phyloP scores from a whole-genome alignment of 2,888 invertebrate species.

The Andrena haemorrhoa region DNA sequence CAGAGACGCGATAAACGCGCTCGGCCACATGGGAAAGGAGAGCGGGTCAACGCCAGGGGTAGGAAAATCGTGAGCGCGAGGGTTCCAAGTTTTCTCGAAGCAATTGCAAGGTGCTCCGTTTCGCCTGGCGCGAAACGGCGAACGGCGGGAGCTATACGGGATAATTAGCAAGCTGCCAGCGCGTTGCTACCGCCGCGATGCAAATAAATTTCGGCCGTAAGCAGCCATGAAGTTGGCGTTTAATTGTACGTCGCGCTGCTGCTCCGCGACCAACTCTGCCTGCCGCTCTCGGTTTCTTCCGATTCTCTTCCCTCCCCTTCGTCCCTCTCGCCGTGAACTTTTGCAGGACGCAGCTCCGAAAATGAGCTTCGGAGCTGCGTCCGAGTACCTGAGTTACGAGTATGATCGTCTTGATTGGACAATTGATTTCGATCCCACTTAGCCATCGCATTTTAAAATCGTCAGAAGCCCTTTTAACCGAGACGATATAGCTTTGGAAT shows the following conservation, averaged over 20 bases:
- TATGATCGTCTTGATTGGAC: no score
- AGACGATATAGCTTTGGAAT: no score
- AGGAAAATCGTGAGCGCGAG: constrained; percentile 70
- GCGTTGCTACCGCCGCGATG: constrained; percentile 66
- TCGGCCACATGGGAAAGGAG: neutral
- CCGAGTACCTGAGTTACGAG: no score
- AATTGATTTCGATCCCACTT: no score
- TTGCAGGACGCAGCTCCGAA: constrained; percentile 34
- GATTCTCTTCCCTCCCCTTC: constrained; percentile 9
- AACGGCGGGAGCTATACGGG: constrained; percentile 59
- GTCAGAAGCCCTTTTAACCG: no score
- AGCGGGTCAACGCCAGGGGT: neutral
- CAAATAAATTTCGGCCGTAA: constrained; percentile 79
- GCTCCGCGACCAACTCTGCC: constrained; percentile 1
- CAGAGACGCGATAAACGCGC: constrained; percentile 17
- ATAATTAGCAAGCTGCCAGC: constrained; percentile 77
- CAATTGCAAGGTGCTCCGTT: constrained; percentile 54
- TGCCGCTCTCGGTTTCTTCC: constrained; percentile 20
- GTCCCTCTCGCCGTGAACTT: constrained; percentile 37
- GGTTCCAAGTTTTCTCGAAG: constrained; percentile 71
- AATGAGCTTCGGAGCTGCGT: no score
- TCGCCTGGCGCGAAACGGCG: constrained; percentile 39
- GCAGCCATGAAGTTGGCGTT: constrained; percentile 79
- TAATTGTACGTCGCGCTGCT: constrained; percentile 71
- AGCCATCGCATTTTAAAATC: no score